Conservation (phyloP, 2,797 vertebrate species). For the Falco columbarius region DNA sequence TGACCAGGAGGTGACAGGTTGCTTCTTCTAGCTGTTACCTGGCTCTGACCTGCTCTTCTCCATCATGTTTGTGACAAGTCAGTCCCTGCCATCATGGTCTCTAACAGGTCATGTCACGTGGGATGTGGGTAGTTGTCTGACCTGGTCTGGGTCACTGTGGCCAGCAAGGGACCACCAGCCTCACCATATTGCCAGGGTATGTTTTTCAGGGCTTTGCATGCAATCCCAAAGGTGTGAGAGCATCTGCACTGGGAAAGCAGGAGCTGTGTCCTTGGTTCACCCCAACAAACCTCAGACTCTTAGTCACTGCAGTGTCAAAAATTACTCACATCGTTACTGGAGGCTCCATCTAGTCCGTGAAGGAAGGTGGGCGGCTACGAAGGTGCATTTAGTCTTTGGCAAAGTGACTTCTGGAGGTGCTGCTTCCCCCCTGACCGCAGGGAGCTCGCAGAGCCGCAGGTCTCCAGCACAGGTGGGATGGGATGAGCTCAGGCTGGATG, state of each 20-base stretch:
- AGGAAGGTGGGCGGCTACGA: neutral
- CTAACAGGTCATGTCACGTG: neutral
- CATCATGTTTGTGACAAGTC: neutral
- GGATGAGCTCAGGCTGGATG: neutral
- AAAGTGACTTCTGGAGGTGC: neutral
- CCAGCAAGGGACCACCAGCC: neutral
- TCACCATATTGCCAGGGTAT: fast-evolving
- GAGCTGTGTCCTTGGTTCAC: neutral
- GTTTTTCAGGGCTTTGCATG: neutral
- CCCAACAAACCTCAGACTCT: neutral
- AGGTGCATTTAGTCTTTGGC: neutral
- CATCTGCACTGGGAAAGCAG: neutral
- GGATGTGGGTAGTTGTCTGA: too few relatives aligned
- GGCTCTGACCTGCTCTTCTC: neutral
- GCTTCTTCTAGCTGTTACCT: neutral
- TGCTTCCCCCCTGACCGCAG: neutral
- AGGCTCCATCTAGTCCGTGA: neutral
- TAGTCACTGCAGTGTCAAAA: neutral
- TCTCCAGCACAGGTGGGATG: neutral
- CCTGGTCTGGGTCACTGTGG: neutral
- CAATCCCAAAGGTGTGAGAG: fast-evolving
- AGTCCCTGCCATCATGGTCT: neutral
- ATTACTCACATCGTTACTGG: neutral
- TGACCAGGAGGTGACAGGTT: neutral
- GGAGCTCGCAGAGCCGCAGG: neutral